Evolutionary conservation across 2,113 vertebrate species (phyloP).

Genomic region (Kryptolebias marmoratus): DNA sequence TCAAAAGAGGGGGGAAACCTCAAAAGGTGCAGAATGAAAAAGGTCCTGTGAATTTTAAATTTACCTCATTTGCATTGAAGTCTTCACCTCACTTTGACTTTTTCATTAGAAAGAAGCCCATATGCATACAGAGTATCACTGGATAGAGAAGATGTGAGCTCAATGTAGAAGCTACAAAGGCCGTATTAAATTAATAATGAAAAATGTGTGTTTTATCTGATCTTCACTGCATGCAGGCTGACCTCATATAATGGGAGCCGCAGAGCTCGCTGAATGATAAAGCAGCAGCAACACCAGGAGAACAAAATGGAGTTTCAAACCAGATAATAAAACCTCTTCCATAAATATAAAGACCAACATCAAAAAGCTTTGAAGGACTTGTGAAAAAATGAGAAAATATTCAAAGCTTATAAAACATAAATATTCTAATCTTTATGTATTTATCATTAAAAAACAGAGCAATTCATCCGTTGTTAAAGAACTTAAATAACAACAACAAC

Average conservation of each 20-base stretch:
- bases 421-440: no score
- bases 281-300: conserved; percentile 46
- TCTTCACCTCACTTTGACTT: not conserved
- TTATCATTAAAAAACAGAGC: no score
- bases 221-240: not conserved
- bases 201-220: not conserved
- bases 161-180: not conserved
- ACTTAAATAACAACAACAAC: no score
- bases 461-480: no score
- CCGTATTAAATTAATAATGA: no score
- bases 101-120: not conserved
- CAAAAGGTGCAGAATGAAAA: not conserved
- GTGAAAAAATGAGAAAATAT: not conserved
- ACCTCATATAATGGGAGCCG: conserved; percentile 22
- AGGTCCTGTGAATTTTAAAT: conserved; percentile 1
- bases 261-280: conserved; percentile 43
- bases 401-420: not conserved
- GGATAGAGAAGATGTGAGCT: not conserved
- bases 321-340: conserved; percentile 30
- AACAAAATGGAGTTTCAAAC: no score
- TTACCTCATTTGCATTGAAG: not conserved
- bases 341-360: conserved; percentile 27
- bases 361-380: not conserved
- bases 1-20: not conserved
- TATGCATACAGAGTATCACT: not conserved